Conservation (phyloP, 1,140 invertebrate genomes). For the Monomorium pharaonis region DNA sequence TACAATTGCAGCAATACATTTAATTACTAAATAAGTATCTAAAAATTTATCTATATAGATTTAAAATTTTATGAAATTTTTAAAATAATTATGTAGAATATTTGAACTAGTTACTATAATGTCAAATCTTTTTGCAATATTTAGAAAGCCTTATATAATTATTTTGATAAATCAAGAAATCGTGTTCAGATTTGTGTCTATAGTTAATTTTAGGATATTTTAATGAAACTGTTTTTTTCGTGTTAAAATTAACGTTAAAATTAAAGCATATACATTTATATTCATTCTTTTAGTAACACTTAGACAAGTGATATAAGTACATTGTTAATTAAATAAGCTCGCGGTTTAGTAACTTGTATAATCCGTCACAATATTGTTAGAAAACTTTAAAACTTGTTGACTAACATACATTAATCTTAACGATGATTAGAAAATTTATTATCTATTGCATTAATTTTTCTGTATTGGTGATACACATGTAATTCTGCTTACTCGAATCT, state of each 20-base stretch:
- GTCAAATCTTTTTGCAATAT: no score
- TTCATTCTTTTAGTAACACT: neutral
- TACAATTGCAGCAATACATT: no score
- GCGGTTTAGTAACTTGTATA: neutral
- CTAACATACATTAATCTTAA: neutral
- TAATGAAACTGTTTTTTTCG: no score
- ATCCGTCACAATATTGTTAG: neutral
- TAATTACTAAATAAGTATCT: no score
- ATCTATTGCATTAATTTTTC: neutral
- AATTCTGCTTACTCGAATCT: neutral
- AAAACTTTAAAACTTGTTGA: neutral
- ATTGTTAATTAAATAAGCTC: neutral
- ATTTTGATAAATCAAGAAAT: no score
- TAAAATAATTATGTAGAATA: no score
- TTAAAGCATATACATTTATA: neutral
- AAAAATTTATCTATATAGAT: no score
- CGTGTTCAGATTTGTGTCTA: no score
- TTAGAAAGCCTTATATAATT: no score
- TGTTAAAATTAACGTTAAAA: neutral
- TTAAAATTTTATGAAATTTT: no score
- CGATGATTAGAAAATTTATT: neutral
- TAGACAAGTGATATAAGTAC: neutral
- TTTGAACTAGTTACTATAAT: no score
- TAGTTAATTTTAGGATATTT: no score
- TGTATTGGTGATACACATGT: neutral